Percentiles rank a stretch among this genome's conserved stretches.
Evolutionary conservation across 1,140 invertebrate genomes (phyloP).

Genomic region (Cyphomyrmex costatus): DNA sequence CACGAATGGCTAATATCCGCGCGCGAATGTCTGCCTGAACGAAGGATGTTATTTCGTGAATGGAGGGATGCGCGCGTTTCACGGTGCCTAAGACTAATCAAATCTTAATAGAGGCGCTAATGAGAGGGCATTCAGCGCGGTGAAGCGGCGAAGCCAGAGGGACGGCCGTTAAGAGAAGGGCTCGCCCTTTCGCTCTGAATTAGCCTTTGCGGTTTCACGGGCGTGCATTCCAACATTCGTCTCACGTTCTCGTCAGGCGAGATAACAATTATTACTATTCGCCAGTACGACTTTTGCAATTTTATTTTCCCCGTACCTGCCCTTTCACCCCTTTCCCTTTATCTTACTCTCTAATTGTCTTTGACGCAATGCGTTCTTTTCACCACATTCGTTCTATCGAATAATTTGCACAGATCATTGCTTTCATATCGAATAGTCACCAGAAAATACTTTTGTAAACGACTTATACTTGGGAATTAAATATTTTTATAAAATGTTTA

Average conservation of each 20-base stretch:
- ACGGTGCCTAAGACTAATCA: conserved; percentile 81
- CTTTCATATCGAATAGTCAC: background rate
- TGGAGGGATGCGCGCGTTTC: conserved; percentile 78
- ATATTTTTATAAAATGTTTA: background rate
- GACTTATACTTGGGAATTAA: background rate
- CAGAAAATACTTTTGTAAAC: background rate
- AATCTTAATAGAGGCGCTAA: conserved; percentile 85
- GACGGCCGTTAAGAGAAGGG: conserved; percentile 56
- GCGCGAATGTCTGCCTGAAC: conserved; percentile 27
- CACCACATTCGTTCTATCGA: background rate
- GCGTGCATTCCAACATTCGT: conserved; percentile 80
- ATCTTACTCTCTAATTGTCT: conserved; percentile 45
- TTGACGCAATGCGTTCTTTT: conserved; percentile 2
- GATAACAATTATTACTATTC: conserved; percentile 82
- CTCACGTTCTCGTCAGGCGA: conserved; percentile 78
- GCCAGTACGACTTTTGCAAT: conserved; percentile 73
- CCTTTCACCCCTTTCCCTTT: conserved; percentile 53
- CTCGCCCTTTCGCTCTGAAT: conserved; percentile 75
- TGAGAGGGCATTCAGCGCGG: conserved; percentile 82
- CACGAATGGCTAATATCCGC: conserved; percentile 43
- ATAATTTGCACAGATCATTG: conserved; percentile 4
- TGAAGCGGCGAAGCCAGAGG: conserved; percentile 51
- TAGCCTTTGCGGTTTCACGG: conserved; percentile 82
- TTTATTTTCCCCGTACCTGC: conserved; percentile 65
- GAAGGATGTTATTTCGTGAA: conserved; percentile 81